Conservation (phyloP, 2,113 vertebrate species). For the Pyxicephalus adspersus region DNA sequence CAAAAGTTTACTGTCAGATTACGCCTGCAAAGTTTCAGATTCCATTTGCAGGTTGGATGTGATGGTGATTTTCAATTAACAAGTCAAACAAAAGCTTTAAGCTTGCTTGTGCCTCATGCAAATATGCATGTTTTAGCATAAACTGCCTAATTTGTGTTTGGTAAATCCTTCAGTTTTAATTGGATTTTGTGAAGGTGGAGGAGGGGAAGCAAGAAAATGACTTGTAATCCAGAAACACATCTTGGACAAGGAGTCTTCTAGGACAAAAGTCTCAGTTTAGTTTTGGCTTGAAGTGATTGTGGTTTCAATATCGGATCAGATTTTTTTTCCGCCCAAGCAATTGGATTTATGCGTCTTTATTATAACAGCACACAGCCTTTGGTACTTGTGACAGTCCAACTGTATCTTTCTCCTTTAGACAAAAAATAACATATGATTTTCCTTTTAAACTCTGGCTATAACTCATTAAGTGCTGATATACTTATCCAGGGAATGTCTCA, state of each 20-base stretch:
- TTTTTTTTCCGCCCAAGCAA: background rate
- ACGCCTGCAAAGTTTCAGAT: conserved; percentile 11
- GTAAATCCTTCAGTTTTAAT: conserved; percentile 29
- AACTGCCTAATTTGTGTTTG: conserved; percentile 13
- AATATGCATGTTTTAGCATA: conserved; percentile 41
- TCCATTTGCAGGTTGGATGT: background rate
- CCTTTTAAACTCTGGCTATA: background rate
- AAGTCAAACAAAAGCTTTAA: conserved; percentile 39
- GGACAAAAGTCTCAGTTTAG: background rate
- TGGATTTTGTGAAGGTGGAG: background rate
- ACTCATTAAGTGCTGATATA: conserved; percentile 20
- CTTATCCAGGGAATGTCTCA: conserved; percentile 4
- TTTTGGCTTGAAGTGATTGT: background rate
- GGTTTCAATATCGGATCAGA: background rate
- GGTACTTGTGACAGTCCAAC: too few relatives aligned
- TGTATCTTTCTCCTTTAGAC: background rate
- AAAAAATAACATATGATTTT: background rate
- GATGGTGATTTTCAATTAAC: conserved; percentile 34
- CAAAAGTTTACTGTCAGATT: background rate
- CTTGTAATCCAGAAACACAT: background rate
- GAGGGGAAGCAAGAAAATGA: background rate
- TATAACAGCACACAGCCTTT: too few relatives aligned
- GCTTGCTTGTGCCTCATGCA: background rate
- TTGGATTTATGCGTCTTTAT: too few relatives aligned
- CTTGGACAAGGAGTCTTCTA: background rate